Base-by-base conservation (phyloP, 2,113 vertebrate species). In the Ictidomys tridecemlineatus region DNA sequence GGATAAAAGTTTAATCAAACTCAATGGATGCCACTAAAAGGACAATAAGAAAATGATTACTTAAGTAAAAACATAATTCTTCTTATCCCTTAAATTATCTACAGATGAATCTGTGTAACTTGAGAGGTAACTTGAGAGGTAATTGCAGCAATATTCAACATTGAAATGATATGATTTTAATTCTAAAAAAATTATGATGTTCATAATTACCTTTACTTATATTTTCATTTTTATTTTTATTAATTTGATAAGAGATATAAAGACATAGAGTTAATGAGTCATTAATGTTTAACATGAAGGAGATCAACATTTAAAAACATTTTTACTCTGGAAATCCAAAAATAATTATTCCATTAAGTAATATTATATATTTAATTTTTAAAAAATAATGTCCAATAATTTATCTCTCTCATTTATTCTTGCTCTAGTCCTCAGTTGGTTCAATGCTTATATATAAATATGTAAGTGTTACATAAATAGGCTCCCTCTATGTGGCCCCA, bases 151-250 rank as follows among this genome's bases (percentile, higher is more conserved):
- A 12, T 28, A 91, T 24, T 18, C 3, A 72, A 3, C 3, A 88
- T 3, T 92, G 73, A 96, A 95, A 91, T 86, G 2, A n/a, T 72
- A 14, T 37, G 0, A 20, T 85, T 96, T 90, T 70, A 82, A 63
- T 78, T 80, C 69, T 56, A 34, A 90, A 93, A 93, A 91, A 28
- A 14, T 70, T 51, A 72, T 6, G 0, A n/a, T 39, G 32, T 11
- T 2, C 5, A 65, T 86, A 93, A 73, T 82, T 48, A 16, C 24
- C 83, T 16, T 5, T 93, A 32, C 5, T 45, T 63, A 3, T 16
- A 76, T 58, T 94, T 91, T 93, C 13, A 61, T 67, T 86, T 93
- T 67, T 2, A n/a, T 67, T 93, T 85, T 45, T 76, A 67, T 91
- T 69, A 51, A 77, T 74, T 86, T 93, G 14, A 76, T 82, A 87